Evolutionary conservation across 2,113 vertebrate genomes (phyloP).

Genomic region (Panurus biarmicus): DNA sequence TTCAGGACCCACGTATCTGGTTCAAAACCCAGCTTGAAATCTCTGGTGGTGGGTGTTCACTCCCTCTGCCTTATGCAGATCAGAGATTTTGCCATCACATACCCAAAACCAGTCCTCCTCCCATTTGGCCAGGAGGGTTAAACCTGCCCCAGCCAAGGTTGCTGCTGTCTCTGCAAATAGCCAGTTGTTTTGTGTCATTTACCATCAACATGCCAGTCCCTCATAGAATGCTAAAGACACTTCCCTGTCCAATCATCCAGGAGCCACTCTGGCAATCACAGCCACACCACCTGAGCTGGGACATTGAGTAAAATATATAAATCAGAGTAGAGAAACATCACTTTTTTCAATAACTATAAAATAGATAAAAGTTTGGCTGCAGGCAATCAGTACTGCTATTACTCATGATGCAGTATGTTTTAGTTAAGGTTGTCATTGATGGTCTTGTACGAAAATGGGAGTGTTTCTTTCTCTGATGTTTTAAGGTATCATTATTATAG

Average conservation of each 20-base stretch:
- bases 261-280: neutral
- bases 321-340: neutral
- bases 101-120: neutral
- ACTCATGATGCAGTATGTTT: neutral
- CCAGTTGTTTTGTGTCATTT: neutral
- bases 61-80: neutral
- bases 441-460: neutral
- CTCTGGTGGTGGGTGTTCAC: fast-evolving
- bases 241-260: neutral
- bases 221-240: neutral
- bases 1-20: neutral
- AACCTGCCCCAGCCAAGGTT: neutral
- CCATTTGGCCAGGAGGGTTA: neutral
- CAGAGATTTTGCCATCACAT: neutral
- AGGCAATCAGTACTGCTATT: neutral
- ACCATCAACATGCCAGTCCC: too few species aligned
- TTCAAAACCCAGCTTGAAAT: neutral
- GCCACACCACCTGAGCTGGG: too few species aligned
- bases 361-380: neutral
- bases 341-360: neutral
- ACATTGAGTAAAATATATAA: neutral
- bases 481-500: neutral
- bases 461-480: neutral
- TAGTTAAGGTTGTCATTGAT: neutral
- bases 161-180: neutral